A percentile compares a stretch with the other conserved stretches of the same genome.
phyloP scores from a whole-genome alignment of 2,113 vertebrate genomes.

The Edolisoma coerulescens region DNA sequence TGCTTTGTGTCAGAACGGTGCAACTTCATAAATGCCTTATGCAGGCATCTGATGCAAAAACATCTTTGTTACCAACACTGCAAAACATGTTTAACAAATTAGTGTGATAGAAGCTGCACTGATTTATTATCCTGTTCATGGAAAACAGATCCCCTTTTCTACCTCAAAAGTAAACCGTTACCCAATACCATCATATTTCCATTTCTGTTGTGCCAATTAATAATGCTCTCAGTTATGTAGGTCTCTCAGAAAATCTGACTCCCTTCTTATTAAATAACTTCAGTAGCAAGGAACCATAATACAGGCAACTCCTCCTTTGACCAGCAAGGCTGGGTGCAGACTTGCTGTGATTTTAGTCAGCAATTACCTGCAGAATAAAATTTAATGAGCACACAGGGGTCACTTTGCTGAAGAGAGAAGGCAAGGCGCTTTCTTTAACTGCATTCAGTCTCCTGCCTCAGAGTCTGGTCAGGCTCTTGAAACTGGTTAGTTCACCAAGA shows the following conservation, averaged over 20 bases:
- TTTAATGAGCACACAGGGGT: not conserved
- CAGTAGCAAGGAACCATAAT: not conserved
- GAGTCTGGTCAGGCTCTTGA: not conserved
- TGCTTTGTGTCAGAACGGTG: not conserved
- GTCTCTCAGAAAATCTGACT: not conserved
- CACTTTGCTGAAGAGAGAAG: not conserved
- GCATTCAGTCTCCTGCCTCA: not conserved
- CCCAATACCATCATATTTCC: not conserved
- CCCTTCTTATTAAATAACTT: slow-evolving; percentile 9
- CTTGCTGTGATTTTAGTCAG: not conserved
- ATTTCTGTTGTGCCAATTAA: not conserved
- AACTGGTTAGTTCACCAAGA: not conserved
- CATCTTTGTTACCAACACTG: not conserved
- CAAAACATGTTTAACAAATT: not conserved
- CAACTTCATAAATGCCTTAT: not conserved
- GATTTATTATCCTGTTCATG: not conserved
- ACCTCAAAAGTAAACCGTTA: not conserved
- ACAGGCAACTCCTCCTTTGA: not conserved
- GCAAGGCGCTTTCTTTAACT: not conserved
- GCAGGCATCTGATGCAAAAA: not conserved
- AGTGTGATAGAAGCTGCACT: not conserved
- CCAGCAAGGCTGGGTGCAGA: not conserved
- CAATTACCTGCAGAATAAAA: slow-evolving; percentile 22
- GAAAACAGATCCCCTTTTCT: not conserved
- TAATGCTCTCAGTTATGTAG: not conserved